Base-by-base conservation (phyloP, 1,140 invertebrate genomes). In the Trigoniulus corallinus region DNA sequence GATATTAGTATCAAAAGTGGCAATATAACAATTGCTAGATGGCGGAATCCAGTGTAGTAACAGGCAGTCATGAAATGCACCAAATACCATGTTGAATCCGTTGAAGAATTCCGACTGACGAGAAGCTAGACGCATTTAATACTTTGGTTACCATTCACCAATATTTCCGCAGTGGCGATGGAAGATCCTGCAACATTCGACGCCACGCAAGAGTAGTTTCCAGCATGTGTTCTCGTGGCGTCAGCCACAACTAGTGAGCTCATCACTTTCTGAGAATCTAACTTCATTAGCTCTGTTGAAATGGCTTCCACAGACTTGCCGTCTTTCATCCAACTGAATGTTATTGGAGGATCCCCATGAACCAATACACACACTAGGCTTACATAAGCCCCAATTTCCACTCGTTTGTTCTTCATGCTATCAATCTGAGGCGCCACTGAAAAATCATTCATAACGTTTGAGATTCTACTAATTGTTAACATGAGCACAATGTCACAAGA, bases 361-460 rank as follows among this genome's bases (percentile, higher is more conserved):
- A 81, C 86, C 15, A 92, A 83, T 54, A 81, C 85, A 68, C 88
- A 94, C 48, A n/a, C n/a, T n/a, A n/a, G n/a, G n/a, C 86, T 84
- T 20, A 92, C 79, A 63, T 88, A 84, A 1, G 86, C 83, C 39
- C 87, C 67, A 58, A 86, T 84, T 12, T 86, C 87, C 72, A 89
- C 84, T 67, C 86, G n/a, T n/a, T n/a, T n/a, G n/a, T n/a, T n/a
- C n/a, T n/a, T n/a, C n/a, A n/a, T n/a, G n/a, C n/a, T n/a, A n/a
- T n/a, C n/a, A n/a, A n/a, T n/a, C n/a, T n/a, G n/a, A n/a, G n/a
- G n/a, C n/a, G n/a, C n/a, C n/a, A n/a, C n/a, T n/a, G n/a, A n/a
- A n/a, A n/a, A n/a, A n/a, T n/a, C n/a, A n/a, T n/a, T n/a, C n/a
- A n/a, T n/a, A n/a, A n/a, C n/a, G n/a, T n/a, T n/a, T n/a, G n/a